Evolutionary conservation across 2,113 vertebrate species (phyloP).

Genomic region (Bubo scandiacus): DNA sequence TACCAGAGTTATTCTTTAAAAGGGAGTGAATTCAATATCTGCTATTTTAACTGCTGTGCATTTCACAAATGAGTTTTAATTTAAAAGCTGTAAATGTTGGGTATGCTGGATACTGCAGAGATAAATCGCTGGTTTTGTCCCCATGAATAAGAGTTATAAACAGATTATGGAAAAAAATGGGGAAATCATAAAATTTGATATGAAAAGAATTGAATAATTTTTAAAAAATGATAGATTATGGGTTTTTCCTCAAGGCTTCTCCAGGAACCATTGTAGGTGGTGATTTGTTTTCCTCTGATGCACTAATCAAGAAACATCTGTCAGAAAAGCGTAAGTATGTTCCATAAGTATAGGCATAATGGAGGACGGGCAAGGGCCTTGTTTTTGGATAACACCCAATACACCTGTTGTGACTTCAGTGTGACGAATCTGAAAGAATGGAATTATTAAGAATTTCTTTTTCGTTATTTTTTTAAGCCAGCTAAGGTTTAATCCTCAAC

Average conservation of each 20-base stretch:
- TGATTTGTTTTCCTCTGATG: constrained; percentile 63
- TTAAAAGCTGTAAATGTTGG: neutral
- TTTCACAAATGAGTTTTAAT: neutral
- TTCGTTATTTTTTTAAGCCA: neutral
- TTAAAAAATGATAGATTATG: neutral
- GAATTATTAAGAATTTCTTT: neutral
- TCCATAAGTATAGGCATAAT: neutral
- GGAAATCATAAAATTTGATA: neutral
- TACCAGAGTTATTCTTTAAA: neutral
- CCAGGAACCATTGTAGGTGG: constrained; percentile 59
- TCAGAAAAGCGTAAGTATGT: constrained; percentile 66
- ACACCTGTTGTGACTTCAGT: neutral
- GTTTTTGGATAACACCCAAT: neutral
- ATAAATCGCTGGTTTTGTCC: neutral
- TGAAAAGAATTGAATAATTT: constrained; percentile 23
- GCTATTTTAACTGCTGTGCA: neutral
- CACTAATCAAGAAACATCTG: constrained; percentile 59
- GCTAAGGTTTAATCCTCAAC: neutral
- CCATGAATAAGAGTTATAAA: neutral
- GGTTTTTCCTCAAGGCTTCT: constrained; percentile 58
- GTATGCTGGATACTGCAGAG: neutral
- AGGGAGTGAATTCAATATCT: neutral
- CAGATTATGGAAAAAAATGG: neutral
- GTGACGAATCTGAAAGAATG: neutral
- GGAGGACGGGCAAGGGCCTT: neutral